phyloP scores from a whole-genome alignment of 2,797 vertebrate genomes.

The Rhyacichthys aspro region DNA sequence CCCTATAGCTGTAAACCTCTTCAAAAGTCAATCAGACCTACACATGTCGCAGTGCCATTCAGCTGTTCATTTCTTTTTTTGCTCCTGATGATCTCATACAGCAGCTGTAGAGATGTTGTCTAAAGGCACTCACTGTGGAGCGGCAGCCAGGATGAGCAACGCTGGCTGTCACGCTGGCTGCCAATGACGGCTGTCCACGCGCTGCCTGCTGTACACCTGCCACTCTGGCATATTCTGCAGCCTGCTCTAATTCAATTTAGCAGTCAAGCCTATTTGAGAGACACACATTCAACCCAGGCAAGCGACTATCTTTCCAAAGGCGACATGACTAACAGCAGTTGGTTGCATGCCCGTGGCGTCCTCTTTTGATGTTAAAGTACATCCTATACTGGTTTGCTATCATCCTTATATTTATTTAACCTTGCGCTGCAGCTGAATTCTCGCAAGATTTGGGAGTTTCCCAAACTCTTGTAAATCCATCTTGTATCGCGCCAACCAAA shows the following conservation, averaged over 20 bases:
- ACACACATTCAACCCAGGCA: constrained; percentile 46
- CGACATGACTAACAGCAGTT: no score
- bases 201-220: constrained; percentile 74
- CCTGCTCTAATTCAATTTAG: constrained; percentile 79
- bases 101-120: constrained; percentile 41
- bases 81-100: constrained; percentile 26
- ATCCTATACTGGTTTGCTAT: no score
- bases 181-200: constrained; percentile 70
- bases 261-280: constrained; percentile 74
- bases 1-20: constrained; percentile 16
- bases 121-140: constrained; percentile 52
- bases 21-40: constrained; percentile 35
- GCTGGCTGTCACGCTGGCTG: constrained; percentile 67
- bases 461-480: no score
- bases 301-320: no score
- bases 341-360: no score
- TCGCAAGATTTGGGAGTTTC: no score
- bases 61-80: constrained; percentile 31
- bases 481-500: no score
- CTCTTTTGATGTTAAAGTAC: no score
- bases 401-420: no score
- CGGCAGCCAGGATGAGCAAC: constrained; percentile 61
- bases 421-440: no score
- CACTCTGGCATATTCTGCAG: constrained; percentile 75
- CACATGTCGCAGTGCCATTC: constrained; percentile 30